A percentile compares a stretch with the other conserved stretches of the same genome.
phyloP scores from a whole-genome alignment of 92 coral and sea anemone species.

The Phenganax subtilis region DNA sequence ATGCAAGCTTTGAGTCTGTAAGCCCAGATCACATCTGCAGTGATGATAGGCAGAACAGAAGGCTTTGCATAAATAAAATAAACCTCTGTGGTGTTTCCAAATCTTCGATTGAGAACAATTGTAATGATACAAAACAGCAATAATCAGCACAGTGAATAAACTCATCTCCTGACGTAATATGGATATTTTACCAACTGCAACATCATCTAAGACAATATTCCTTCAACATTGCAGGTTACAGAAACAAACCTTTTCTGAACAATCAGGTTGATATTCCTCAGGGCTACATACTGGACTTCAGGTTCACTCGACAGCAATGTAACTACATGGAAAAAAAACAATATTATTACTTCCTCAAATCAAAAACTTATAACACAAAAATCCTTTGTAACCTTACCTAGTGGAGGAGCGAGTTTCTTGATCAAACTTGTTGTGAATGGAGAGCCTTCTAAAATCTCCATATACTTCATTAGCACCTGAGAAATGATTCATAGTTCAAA shows the following conservation, averaged over 20 bases:
- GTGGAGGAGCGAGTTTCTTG: conserved; percentile 90
- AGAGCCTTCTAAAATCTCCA: conserved; percentile 90
- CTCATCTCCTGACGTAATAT: too few species aligned
- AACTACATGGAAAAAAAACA: conserved; percentile 44
- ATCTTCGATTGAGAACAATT: too few species aligned
- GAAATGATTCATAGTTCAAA: background rate
- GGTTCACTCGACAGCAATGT: conserved; percentile 96
- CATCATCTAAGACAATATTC: background rate
- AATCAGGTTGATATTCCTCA: conserved; percentile 94
- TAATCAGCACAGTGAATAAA: too few species aligned
- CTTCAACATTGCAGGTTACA: background rate
- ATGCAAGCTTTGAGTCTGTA: too few species aligned
- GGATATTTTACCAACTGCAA: background rate
- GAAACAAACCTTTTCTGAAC: conserved; percentile 82
- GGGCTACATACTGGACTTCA: conserved; percentile 98
- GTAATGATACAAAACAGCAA: too few species aligned
- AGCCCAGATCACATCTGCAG: too few species aligned
- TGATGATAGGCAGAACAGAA: too few species aligned
- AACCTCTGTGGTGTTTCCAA: too few species aligned
- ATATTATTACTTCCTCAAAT: background rate
- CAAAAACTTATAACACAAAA: background rate
- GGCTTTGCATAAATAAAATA: too few species aligned
- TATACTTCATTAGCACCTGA: conserved; percentile 97
- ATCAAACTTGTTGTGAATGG: conserved; percentile 72
- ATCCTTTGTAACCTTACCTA: conserved; percentile 46